Evolutionary conservation across 2,797 vertebrate genomes (phyloP).

Genomic region (Eptatretus atami): DNA sequence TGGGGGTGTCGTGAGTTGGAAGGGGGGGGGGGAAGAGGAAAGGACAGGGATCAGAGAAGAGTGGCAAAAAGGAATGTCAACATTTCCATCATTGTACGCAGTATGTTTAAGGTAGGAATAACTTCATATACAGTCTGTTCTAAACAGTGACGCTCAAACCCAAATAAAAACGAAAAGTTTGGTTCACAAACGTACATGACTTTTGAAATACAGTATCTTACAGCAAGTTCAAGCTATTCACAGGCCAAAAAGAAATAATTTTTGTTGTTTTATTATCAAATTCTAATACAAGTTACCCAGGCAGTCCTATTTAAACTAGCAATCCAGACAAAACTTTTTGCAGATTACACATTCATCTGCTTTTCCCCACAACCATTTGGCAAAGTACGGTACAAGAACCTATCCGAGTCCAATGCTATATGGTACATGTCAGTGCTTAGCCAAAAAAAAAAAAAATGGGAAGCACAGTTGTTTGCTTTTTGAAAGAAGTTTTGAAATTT

Average conservation of each 20-base stretch:
- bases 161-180: neutral
- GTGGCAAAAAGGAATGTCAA: slow-evolving; percentile 6
- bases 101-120: too few relatives aligned
- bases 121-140: too few relatives aligned
- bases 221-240: slow-evolving; percentile 5
- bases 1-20: neutral
- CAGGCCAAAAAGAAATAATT: neutral
- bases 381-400: slow-evolving; percentile 4
- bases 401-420: neutral
- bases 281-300: too few relatives aligned
- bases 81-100: neutral
- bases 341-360: neutral
- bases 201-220: slow-evolving; percentile 5
- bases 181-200: neutral
- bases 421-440: neutral
- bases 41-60: neutral
- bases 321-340: too few relatives aligned
- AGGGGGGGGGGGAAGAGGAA: neutral
- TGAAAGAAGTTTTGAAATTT: too few relatives aligned
- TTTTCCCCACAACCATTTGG: slow-evolving; percentile 3
- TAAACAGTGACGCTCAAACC: too few relatives aligned
- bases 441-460: too few relatives aligned
- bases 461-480: too few relatives aligned
- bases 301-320: too few relatives aligned
- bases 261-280: too few relatives aligned